Percentiles rank a stretch among this genome's conserved stretches.
These are phyloP conservation scores for Gadus chalcogrammus DNA, from an alignment of 2,113 vertebrate species.

Conservation along the genomic window DNA sequence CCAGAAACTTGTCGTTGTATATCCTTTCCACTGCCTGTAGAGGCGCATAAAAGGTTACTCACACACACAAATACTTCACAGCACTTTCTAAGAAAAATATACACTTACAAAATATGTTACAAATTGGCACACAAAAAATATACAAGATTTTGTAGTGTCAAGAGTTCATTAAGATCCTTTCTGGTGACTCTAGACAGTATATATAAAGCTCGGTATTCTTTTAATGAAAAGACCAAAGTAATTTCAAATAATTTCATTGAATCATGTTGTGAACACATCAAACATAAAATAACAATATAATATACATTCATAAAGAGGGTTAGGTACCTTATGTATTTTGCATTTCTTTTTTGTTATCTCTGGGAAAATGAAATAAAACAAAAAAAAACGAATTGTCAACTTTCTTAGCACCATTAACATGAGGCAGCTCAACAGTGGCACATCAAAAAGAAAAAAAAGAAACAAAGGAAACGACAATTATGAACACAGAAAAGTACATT, in stretches of 20 bases:
- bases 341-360: slow-evolving; percentile 80
- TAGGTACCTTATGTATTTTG: slow-evolving; percentile 76
- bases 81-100: slow-evolving; percentile 99
- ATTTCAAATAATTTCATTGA: slow-evolving; percentile 93
- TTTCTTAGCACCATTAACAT: slow-evolving; percentile 95
- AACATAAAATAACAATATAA: slow-evolving; percentile 87
- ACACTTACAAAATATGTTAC: slow-evolving; percentile 99
- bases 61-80: slow-evolving; percentile 99
- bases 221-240: slow-evolving; percentile 95
- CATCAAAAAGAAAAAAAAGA: slow-evolving; percentile 73
- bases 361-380: slow-evolving; percentile 54
- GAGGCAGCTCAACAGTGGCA: slow-evolving; percentile 94
- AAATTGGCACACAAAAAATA: slow-evolving; percentile 99
- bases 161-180: slow-evolving; percentile 99
- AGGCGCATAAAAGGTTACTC: slow-evolving; percentile 96
- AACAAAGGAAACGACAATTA: slow-evolving; percentile 59
- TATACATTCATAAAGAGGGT: slow-evolving; percentile 99
- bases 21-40: slow-evolving; percentile 96
- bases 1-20: slow-evolving; percentile 98
- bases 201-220: slow-evolving; percentile 97
- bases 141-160: slow-evolving; percentile 99
- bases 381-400: slow-evolving; percentile 57
- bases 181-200: slow-evolving; percentile 99
- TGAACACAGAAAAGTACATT: slow-evolving; percentile 86
- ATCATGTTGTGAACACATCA: slow-evolving; percentile 93